phyloP scores from a whole-genome alignment of 2,888 invertebrate genomes.

The Parnassius glacialis region DNA sequence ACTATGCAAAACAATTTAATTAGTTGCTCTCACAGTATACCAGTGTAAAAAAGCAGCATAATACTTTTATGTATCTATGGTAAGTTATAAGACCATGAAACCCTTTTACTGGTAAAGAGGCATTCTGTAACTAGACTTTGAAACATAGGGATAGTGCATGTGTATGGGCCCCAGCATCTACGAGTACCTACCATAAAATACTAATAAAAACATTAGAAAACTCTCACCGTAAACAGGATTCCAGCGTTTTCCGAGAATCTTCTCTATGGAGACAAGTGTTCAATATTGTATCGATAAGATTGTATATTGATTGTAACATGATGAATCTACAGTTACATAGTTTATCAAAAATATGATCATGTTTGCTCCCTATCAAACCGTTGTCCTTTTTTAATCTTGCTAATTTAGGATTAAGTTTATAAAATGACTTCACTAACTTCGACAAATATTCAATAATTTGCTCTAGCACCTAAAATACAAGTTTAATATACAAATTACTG shows the following conservation, averaged over 20 bases:
- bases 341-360: constrained; percentile 74
- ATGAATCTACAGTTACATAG: constrained; percentile 79
- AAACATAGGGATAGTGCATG: no score
- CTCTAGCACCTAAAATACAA: constrained; percentile 79
- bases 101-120: no score
- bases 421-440: constrained; percentile 76
- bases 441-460: constrained; percentile 78
- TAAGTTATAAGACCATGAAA: no score
- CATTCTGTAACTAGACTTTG: no score
- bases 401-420: constrained; percentile 74
- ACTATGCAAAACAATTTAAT: no score
- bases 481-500: constrained; percentile 29
- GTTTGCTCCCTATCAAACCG: constrained; percentile 64
- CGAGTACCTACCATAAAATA: no score
- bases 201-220: not conserved
- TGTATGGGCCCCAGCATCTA: no score
- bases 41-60: no score
- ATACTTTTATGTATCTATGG: no score
- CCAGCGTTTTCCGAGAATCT: constrained; percentile 80
- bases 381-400: constrained; percentile 69
- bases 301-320: constrained; percentile 77
- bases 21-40: no score
- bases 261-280: constrained; percentile 79
- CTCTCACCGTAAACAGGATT: constrained; percentile 78
- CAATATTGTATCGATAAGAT: constrained; percentile 76